These are phyloP conservation scores for Nomia melanderi DNA, from an alignment of 1,140 invertebrate genomes.

Conservation along the genomic window DNA sequence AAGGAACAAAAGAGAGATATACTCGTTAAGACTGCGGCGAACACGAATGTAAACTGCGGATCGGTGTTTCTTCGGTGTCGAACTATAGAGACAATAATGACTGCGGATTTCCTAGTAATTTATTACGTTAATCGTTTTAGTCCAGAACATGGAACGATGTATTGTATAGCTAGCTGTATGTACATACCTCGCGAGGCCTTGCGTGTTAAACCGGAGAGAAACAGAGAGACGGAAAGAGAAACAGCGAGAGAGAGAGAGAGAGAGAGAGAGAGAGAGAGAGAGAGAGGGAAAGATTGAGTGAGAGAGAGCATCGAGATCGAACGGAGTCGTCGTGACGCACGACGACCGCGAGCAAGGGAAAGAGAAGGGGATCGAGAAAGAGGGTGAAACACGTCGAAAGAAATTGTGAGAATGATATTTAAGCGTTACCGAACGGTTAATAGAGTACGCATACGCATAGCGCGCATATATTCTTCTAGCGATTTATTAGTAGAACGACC, in stretches of 20 bases:
- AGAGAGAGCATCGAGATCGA: no score
- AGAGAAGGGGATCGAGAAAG: no score
- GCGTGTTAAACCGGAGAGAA: conserved; percentile 6
- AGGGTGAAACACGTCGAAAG: conserved; percentile 17
- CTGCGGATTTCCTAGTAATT: conserved; percentile 49
- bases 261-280: no score
- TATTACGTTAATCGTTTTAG: conserved; percentile 33
- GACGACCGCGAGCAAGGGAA: no score
- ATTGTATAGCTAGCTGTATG: conserved; percentile 25
- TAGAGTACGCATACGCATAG: conserved; percentile 45
- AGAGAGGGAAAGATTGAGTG: background rate
- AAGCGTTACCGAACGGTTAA: conserved; percentile 27
- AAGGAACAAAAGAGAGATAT: background rate
- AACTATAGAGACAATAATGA: conserved; percentile 49
- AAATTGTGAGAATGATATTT: conserved; percentile 9
- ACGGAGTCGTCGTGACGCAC: no score
- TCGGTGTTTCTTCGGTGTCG: conserved; percentile 45
- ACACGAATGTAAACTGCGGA: conserved; percentile 29
- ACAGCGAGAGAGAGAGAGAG: no score
- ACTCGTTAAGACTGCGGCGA: conserved; percentile 37
- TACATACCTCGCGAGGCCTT: conserved; percentile 27
- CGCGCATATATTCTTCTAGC: conserved; percentile 71
- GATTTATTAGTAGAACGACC: conserved; percentile 57
- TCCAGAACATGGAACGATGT: conserved; percentile 5
- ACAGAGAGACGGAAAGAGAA: no score